Base-by-base conservation (phyloP, 2,888 invertebrate species). In the Ornithoptera priamus region DNA sequence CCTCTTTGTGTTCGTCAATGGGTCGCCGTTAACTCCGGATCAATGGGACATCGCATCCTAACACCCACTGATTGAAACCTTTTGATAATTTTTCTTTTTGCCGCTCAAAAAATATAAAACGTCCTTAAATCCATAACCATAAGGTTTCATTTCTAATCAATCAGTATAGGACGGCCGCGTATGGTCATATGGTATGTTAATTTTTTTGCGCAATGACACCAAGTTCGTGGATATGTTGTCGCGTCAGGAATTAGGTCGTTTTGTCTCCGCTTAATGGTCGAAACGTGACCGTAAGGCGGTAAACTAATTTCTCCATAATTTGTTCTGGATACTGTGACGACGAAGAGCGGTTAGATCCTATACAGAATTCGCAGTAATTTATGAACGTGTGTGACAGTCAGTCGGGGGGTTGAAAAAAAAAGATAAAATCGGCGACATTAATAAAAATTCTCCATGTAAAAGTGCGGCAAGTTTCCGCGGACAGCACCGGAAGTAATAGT, bases 141-240 rank as follows among this genome's bases (percentile, higher is more conserved):
- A 76, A 70, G 68, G 72, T 70, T 39, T 53, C 74, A 67, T 72
- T 71, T 74, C 10, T 24, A n/a, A n/a, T 67, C 7, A n/a, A 7
- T 24, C 15, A 22, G 24, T n/a, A 63, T 61, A 63, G 12, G 62
- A 59, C 22, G 42, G 74, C 69, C 62, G 76, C 74, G 76, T 77
- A 76, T 70, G 46, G 66, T 59, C 75, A 72, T 67, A 71, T 72
- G 73, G 75, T 78, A 73, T 75, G 76, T 79, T 71, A 72, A 75
- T 83, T 89, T 89, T 90, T 92, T 92, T 92, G 92, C 92, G 92
- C 90, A 92, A 92, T 91, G 92, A 92, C 90, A 91, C 78, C 82
- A 62, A 78, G 86, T 89, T 86, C 92, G 92, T 92, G 92, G 83
- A 90, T 89, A 90, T 90, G 87, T 82, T 83, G 85, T 85, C 85